These are phyloP conservation scores for Myodes glareolus DNA, from an alignment of 2,113 vertebrate genomes.

Conservation along the genomic window DNA sequence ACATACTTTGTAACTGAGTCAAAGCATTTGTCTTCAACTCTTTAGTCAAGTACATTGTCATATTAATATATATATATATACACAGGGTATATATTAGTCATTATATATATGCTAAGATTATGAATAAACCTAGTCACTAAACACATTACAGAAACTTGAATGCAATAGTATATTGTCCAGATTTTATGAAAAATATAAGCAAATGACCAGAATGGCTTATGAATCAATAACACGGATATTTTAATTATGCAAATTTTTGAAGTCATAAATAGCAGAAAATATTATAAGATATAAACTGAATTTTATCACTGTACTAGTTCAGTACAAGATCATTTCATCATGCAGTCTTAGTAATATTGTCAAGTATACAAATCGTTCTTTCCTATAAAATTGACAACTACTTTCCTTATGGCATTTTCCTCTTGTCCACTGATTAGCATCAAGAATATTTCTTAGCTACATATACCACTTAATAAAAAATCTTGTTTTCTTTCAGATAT, in stretches of 20 bases:
- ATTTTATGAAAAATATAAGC: background rate
- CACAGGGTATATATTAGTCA: too few species aligned
- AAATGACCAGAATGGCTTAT: background rate
- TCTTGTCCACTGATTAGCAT: background rate
- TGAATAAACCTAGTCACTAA: background rate
- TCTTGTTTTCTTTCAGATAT: background rate
- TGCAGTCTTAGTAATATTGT: background rate
- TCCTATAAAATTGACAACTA: background rate
- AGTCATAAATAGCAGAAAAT: background rate
- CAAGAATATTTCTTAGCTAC: background rate
- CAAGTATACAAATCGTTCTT: background rate
- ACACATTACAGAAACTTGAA: background rate
- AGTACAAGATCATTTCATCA: background rate
- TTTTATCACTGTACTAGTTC: background rate
- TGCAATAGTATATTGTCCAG: background rate
- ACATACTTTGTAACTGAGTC: background rate
- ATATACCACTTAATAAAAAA: background rate
- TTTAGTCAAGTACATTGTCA: background rate
- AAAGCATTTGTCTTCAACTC: too few species aligned
- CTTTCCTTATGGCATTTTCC: background rate
- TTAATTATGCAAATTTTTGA: background rate
- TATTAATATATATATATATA: background rate
- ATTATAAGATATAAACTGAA: background rate
- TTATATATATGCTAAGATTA: background rate
- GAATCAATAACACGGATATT: background rate